Evolutionary conservation across 2,797 vertebrate species (phyloP).

Genomic region (Phoxinus dragarum): DNA sequence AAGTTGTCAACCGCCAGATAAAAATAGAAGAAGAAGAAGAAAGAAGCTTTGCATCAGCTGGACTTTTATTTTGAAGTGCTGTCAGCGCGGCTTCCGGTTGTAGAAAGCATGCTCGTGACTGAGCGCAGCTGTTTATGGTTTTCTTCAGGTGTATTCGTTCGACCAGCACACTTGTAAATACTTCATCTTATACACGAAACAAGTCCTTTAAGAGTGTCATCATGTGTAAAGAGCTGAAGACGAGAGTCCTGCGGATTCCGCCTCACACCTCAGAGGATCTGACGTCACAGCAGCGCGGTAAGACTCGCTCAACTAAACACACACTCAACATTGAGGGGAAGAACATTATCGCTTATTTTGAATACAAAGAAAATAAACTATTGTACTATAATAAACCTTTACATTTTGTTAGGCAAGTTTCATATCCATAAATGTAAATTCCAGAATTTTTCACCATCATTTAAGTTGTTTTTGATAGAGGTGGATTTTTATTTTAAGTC

Average conservation of each 20-base stretch:
- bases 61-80: constrained; percentile 53
- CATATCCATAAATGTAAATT: no score
- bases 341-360: no score
- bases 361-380: no score
- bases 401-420: no score
- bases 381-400: no score
- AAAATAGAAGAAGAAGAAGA: no score
- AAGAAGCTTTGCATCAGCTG: no score
- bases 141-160: not conserved
- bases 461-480: no score
- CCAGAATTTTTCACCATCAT: no score
- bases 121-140: constrained; percentile 58
- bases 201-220: not conserved
- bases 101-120: not conserved
- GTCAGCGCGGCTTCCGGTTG: not conserved
- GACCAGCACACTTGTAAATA: not conserved
- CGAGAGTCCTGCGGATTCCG: constrained; percentile 71
- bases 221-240: constrained; percentile 77
- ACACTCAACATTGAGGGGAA: no score
- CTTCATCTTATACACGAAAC: constrained; percentile 11
- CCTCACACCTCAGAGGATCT: constrained; percentile 62
- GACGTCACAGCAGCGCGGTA: constrained; percentile 36
- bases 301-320: constrained; percentile 54
- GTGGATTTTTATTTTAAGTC: no score
- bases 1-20: no score